phyloP scores from a whole-genome alignment of 2,113 vertebrate genomes.

The Atractosteus spatula region DNA sequence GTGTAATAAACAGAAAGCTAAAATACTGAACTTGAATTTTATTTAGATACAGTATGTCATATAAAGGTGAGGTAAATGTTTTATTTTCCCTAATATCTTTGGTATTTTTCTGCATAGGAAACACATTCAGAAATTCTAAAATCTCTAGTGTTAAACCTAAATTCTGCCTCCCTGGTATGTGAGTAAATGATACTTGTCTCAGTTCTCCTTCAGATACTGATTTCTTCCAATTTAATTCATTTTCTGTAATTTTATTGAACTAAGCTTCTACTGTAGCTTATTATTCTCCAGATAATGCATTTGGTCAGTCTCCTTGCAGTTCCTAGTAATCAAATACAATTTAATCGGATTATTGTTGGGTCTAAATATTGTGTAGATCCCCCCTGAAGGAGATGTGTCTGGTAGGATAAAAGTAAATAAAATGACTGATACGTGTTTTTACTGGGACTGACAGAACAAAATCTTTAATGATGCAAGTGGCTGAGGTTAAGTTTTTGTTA shows the following conservation, averaged over 20 bases:
- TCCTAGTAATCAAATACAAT: conserved; percentile 4
- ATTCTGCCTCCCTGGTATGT: not conserved
- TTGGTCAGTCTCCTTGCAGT: not conserved
- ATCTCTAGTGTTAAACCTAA: too few relatives aligned
- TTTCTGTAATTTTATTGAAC: not conserved
- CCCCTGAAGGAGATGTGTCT: conserved; percentile 16
- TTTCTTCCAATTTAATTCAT: not conserved
- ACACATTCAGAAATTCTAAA: too few relatives aligned
- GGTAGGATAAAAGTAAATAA: conserved; percentile 12
- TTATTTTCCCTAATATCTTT: too few relatives aligned
- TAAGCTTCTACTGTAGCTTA: not conserved
- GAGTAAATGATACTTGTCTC: not conserved
- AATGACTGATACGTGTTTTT: conserved; percentile 9
- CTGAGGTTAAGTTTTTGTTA: not conserved
- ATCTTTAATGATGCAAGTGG: not conserved
- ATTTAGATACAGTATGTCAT: too few relatives aligned
- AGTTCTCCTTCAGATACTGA: not conserved
- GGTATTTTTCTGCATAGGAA: too few relatives aligned
- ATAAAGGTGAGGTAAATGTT: too few relatives aligned
- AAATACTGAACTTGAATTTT: too few relatives aligned
- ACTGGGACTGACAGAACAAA: conserved; percentile 7
- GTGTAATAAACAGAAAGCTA: too few relatives aligned
- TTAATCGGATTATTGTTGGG: conserved; percentile 17
- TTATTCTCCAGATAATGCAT: conserved; percentile 4
- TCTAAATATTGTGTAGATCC: not conserved